Conservation (phyloP, 2,797 vertebrate species). For the Thamnophis elegans region DNA sequence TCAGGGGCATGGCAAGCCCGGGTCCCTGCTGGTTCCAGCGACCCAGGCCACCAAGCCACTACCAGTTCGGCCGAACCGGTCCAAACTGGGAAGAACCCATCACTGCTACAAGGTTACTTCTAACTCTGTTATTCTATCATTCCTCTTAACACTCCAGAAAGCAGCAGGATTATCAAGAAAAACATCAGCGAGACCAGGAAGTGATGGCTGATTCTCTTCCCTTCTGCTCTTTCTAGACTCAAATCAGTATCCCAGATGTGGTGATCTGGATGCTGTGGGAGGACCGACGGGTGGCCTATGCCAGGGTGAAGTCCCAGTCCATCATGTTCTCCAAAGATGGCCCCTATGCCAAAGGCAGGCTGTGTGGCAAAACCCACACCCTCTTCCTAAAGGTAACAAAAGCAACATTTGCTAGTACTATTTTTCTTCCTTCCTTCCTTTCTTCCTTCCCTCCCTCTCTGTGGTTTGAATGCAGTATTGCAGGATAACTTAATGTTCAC, state of each 20-base stretch:
- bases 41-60: no score
- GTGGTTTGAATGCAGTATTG: no score
- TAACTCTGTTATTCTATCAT: no score
- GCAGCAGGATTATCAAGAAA: neutral
- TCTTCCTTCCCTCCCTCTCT: no score
- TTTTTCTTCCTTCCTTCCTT: no score
- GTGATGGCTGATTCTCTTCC: neutral
- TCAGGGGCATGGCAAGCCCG: no score
- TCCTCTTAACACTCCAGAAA: neutral
- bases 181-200: rapidly evolving
- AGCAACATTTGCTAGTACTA: neutral
- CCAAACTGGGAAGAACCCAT: no score
- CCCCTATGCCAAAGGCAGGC: slow-evolving; percentile 39
- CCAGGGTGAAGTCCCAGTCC: slow-evolving; percentile 40
- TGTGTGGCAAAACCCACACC: slow-evolving; percentile 69
- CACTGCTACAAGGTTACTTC: no score
- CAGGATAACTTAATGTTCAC: no score
- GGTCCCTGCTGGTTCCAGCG: no score
- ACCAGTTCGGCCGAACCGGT: no score
- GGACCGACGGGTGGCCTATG: slow-evolving; percentile 54
- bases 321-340: slow-evolving; percentile 56
- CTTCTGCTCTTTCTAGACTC: slow-evolving; percentile 53
- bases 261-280: slow-evolving; percentile 68
- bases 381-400: slow-evolving; percentile 64
- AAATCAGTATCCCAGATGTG: slow-evolving; percentile 64